phyloP scores from a whole-genome alignment of 2,888 invertebrate species.

The Atherix ibis region DNA sequence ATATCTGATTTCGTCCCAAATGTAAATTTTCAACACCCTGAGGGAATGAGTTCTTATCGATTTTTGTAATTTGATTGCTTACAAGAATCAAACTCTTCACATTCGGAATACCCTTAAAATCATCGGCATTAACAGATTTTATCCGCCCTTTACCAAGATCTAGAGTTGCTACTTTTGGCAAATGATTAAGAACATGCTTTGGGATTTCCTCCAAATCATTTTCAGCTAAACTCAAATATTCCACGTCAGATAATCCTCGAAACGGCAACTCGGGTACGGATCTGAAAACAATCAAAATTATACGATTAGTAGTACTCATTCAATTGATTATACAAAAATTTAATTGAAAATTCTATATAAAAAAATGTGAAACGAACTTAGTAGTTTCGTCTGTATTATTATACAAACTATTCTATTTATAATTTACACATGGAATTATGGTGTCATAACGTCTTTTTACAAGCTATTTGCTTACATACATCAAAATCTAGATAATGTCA shows the following conservation, averaged over 20 bases:
- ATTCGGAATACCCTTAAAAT: conserved; percentile 55
- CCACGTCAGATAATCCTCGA: conserved; percentile 54
- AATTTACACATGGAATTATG: too few relatives aligned
- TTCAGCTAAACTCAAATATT: conserved; percentile 65
- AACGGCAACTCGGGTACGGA: conserved; percentile 57
- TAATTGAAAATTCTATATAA: conserved; percentile 13
- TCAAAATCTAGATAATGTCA: too few relatives aligned
- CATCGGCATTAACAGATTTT: conserved; percentile 51
- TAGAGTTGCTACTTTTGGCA: conserved; percentile 62
- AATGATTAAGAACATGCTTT: conserved; percentile 52
- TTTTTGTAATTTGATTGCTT: conserved; percentile 56
- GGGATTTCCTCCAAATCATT: conserved; percentile 64
- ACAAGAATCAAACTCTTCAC: conserved; percentile 54
- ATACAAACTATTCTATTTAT: not conserved
- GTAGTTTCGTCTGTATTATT: not conserved
- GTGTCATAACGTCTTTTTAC: too few relatives aligned
- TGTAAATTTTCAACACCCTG: conserved; percentile 51
- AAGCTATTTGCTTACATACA: too few relatives aligned
- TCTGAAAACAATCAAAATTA: conserved; percentile 43
- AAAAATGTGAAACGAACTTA: conserved; percentile 4
- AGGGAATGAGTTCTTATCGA: conserved; percentile 58
- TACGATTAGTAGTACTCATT: too few relatives aligned
- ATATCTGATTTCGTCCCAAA: conserved; percentile 57
- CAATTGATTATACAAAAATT: conserved; percentile 19
- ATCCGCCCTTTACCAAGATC: conserved; percentile 72